Base-by-base conservation (phyloP, 2,888 invertebrate species). In the Cantharis rufa region DNA sequence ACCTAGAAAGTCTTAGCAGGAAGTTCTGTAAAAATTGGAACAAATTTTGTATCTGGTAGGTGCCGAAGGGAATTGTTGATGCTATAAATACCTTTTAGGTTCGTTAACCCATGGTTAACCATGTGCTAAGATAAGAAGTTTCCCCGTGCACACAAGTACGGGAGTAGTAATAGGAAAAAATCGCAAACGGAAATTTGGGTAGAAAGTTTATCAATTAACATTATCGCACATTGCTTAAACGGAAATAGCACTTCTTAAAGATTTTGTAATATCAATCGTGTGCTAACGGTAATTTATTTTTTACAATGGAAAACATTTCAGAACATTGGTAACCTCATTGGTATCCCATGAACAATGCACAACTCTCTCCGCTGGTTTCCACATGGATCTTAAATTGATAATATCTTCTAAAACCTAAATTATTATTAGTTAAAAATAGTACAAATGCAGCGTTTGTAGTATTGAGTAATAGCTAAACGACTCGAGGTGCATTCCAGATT, bases 261-360 rank as follows among this genome's bases (percentile, higher is more conserved):
- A 28, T 69, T 69, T 32, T 28, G 15, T 28, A 69, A 69, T 69
- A 28, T 28, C 70, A 70, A 74, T 69, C 64, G 70, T 32, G 61
- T 70, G 63, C 61, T 18, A 18, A 74, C 24, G 18, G 70, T 74
- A 74, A 74, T 62, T 74, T 76, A 76, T 76, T 78, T 76, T 74
- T 71, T 76, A 64, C 69, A 74, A 70, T 70, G 69, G 74, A 73
- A 78, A 78, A 72, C 61, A 70, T 74, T 69, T 68, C 66, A 72
- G 72, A 72, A 66, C 72, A 74, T 72, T 72, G 74, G 74, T 78
- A 78, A 78, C 76, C 78, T 78, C 76, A 70, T 71, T 78, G 76
- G 69, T 66, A 63, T 70, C 70, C 62, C 68, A 75, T 66, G 72
- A 76, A 69, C 70, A 62, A 70, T 64, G 66, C 21, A 24, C 32